Percentiles rank a stretch among this genome's conserved stretches.
Conservation (phyloP, 2,797 vertebrate genomes). For the Sarcoramphus papa region DNA sequence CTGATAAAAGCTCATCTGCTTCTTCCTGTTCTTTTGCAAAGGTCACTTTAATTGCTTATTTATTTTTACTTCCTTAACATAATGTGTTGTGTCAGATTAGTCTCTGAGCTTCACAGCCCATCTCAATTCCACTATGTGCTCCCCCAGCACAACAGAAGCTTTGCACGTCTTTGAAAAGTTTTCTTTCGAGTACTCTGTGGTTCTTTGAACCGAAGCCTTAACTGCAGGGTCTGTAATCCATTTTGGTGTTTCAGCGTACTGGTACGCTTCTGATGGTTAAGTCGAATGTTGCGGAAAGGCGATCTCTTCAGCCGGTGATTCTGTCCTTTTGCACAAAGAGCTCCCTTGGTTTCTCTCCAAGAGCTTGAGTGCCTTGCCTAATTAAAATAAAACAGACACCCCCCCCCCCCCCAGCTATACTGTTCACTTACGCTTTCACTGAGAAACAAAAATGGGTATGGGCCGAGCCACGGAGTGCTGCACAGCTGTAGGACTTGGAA, state of each 20-base stretch:
- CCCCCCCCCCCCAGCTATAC: background rate
- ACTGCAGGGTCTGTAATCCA: background rate
- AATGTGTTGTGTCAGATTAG: background rate
- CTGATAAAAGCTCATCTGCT: background rate
- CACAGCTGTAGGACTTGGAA: background rate
- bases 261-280: background rate
- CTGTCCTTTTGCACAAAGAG: background rate
- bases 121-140: background rate
- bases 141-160: background rate
- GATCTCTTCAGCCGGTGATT: background rate
- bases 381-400: background rate
- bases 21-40: background rate
- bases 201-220: background rate
- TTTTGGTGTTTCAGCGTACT: background rate
- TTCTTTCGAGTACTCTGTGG: background rate
- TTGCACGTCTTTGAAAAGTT: background rate
- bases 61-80: background rate
- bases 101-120: background rate
- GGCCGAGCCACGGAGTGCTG: background rate
- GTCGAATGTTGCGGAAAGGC: background rate
- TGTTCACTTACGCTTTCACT: background rate
- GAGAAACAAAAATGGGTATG: rapidly evolving
- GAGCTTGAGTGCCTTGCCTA: background rate
- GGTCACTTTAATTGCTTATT: background rate
- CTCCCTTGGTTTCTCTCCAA: background rate